A percentile compares a stretch with the other conserved stretches of the same genome.
Evolutionary conservation across 2,797 vertebrate genomes (phyloP).

Genomic region (Philypnodon macrostomus): DNA sequence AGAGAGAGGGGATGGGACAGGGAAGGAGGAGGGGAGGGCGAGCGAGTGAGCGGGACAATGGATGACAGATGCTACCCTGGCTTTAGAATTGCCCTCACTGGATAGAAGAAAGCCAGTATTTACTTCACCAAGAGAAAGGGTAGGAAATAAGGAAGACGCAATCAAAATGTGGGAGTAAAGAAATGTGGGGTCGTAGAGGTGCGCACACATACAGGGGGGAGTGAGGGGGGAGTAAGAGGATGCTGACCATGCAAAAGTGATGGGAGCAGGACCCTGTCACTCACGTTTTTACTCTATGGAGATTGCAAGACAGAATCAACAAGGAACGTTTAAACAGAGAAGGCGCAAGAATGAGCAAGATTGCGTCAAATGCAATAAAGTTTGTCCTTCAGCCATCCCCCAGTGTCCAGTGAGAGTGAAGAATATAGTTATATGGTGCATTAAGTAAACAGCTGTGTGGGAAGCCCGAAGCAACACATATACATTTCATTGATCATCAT

Average conservation of each 20-base stretch:
- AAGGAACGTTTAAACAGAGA: not conserved
- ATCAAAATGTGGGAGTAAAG: slow-evolving; percentile 32
- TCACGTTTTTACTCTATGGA: slow-evolving; percentile 1
- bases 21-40: slow-evolving; percentile 18
- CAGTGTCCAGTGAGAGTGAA: not conserved
- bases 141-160: slow-evolving; percentile 27
- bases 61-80: slow-evolving; percentile 69
- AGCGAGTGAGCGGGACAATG: slow-evolving; percentile 46
- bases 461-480: no score
- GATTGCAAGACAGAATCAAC: not conserved
- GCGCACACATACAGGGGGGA: not conserved
- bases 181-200: slow-evolving; percentile 46
- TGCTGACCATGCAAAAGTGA: slow-evolving; percentile 70
- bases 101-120: slow-evolving; percentile 35
- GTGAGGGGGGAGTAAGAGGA: slow-evolving; percentile 39
- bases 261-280: slow-evolving; percentile 55
- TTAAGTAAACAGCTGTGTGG: not conserved
- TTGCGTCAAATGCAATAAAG: slow-evolving; percentile 2
- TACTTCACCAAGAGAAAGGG: slow-evolving; percentile 14
- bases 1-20: not conserved
- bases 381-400: slow-evolving; percentile 1
- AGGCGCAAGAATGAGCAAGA: not conserved
- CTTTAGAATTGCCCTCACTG: slow-evolving; percentile 37
- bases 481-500: no score
- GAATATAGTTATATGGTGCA: not conserved